Conservation (phyloP, 2,113 vertebrate species). For the Hippocampus comes region DNA sequence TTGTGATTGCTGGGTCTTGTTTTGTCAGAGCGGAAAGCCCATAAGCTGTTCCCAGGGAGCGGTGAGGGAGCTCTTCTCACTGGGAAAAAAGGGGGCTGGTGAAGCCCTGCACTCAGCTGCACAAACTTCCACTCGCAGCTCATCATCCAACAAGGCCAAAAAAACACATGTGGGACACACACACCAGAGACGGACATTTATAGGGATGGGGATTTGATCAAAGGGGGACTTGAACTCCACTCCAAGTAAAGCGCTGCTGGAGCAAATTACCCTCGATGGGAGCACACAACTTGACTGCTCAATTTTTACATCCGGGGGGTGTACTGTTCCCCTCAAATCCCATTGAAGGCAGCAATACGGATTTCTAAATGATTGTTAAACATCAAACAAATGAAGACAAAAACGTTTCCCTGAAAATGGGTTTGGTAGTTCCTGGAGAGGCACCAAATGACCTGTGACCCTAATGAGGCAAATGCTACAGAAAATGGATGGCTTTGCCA, state of each 20-base stretch:
- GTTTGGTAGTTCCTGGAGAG: no score
- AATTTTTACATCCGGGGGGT: not conserved
- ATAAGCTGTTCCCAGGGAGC: slow-evolving; percentile 43
- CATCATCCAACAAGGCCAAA: slow-evolving; percentile 46
- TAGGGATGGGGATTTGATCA: slow-evolving; percentile 9
- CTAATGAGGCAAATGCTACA: no score
- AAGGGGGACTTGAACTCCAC: slow-evolving; percentile 19
- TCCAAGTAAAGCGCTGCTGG: slow-evolving; percentile 3
- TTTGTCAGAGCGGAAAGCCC: slow-evolving; percentile 11
- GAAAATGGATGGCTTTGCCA: no score
- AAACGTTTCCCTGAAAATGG: no score
- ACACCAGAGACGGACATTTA: slow-evolving; percentile 33
- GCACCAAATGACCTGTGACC: no score
- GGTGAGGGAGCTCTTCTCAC: slow-evolving; percentile 34
- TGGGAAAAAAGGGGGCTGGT: slow-evolving; percentile 23
- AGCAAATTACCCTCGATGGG: not conserved
- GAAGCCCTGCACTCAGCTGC: slow-evolving; percentile 58
- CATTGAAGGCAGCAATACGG: not conserved
- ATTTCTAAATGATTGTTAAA: no score
- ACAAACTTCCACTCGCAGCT: slow-evolving; percentile 60
- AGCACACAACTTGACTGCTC: not conserved
- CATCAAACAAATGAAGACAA: no score
- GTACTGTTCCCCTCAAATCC: not conserved
- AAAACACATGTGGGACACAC: slow-evolving; percentile 58
- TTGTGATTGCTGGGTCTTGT: slow-evolving; percentile 36